Evolutionary conservation across 2,888 invertebrate genomes (phyloP).

Genomic region (Noctua janthina): DNA sequence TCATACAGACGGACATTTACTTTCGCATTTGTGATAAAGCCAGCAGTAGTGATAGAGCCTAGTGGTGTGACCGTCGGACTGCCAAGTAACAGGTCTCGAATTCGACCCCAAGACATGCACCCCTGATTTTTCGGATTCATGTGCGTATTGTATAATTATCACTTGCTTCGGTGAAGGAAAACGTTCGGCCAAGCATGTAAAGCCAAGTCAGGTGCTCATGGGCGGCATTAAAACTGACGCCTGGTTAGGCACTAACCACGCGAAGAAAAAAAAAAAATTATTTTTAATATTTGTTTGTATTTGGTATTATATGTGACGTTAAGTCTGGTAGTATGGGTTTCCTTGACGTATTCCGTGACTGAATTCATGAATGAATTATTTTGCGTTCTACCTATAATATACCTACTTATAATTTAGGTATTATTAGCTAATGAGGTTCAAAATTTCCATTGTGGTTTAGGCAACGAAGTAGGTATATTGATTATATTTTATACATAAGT

Average conservation of each 20-base stretch:
- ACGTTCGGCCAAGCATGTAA: background rate
- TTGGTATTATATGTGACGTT: background rate
- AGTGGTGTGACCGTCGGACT: too few relatives aligned
- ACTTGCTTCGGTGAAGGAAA: background rate
- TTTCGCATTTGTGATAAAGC: too few relatives aligned
- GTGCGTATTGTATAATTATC: too few relatives aligned
- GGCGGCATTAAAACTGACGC: background rate
- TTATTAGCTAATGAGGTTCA: background rate
- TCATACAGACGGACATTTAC: too few relatives aligned
- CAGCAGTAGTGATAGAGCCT: too few relatives aligned
- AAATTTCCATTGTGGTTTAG: conserved; percentile 1
- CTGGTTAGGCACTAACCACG: background rate
- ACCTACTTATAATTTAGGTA: background rate
- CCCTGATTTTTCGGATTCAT: too few relatives aligned
- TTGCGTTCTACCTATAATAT: too few relatives aligned
- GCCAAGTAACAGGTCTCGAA: too few relatives aligned
- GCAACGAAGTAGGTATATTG: background rate
- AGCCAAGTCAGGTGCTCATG: too few relatives aligned
- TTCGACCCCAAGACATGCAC: too few relatives aligned
- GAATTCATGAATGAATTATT: background rate
- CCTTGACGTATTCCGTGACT: background rate
- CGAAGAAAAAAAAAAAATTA: background rate
- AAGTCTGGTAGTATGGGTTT: background rate
- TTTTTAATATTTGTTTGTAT: background rate
- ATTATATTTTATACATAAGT: background rate